phyloP scores from a whole-genome alignment of 2,113 vertebrate species.

The Parus major region DNA sequence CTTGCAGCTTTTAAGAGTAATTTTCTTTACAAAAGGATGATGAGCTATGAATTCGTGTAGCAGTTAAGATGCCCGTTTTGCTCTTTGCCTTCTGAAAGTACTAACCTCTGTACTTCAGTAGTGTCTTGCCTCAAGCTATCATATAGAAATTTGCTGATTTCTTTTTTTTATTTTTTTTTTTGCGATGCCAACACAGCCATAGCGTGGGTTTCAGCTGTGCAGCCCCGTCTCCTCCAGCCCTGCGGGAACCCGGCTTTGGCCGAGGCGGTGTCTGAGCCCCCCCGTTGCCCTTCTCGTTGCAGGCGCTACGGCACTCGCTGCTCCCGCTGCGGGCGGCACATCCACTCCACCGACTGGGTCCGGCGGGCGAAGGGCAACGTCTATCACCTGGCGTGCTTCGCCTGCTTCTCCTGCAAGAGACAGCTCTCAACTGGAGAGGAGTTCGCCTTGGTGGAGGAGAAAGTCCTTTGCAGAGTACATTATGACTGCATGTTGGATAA shows the following conservation, averaged over 20 bases:
- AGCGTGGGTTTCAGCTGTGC: accelerated
- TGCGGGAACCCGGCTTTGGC: neutral
- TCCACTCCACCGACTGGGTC: conserved; percentile 97
- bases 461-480: conserved; percentile 93
- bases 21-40: neutral
- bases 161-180: too few relatives aligned
- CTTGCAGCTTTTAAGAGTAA: neutral
- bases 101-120: neutral
- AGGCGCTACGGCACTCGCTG: conserved; percentile 96
- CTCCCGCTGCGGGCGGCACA: conserved; percentile 92
- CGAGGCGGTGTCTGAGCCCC: accelerated
- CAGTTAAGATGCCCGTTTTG: neutral
- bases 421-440: conserved; percentile 98
- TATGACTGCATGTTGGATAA: conserved; percentile 99
- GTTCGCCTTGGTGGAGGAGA: conserved; percentile 95
- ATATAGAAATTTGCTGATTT: accelerated
- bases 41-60: neutral
- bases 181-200: too few relatives aligned
- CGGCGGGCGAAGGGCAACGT: conserved; percentile 94
- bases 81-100: neutral
- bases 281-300: neutral
- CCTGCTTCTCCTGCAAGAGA: conserved; percentile 97
- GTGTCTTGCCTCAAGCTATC: neutral
- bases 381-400: conserved; percentile 95
- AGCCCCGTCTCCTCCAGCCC: accelerated